Conservation (phyloP, 2,797 vertebrate species). For the Tiaroga cobitis region DNA sequence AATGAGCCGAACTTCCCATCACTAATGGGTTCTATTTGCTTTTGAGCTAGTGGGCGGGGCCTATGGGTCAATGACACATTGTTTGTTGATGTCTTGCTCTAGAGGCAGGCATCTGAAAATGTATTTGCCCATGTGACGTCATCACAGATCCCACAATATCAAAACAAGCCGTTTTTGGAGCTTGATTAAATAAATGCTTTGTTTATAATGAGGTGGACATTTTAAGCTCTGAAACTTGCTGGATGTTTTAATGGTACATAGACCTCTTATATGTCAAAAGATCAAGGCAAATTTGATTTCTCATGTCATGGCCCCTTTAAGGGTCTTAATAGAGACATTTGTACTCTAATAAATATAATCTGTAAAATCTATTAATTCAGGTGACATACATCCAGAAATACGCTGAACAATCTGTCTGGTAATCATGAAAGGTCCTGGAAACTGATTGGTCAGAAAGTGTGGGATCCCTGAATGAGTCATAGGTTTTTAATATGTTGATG, state of each 20-base stretch:
- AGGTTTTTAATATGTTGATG: background rate
- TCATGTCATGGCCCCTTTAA: background rate
- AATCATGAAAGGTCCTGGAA: background rate
- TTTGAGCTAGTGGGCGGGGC: too few species aligned
- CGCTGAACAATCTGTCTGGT: background rate
- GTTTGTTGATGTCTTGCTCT: background rate
- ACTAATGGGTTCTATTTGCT: background rate
- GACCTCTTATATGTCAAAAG: background rate
- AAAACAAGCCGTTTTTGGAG: background rate
- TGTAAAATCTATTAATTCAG: background rate
- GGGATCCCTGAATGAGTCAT: background rate
- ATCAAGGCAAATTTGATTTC: background rate
- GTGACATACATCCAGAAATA: background rate
- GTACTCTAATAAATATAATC: background rate
- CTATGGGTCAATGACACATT: too few species aligned
- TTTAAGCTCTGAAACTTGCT: background rate
- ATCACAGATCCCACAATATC: background rate
- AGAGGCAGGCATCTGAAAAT: background rate
- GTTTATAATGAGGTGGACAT: background rate
- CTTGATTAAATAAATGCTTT: background rate
- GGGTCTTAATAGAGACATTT: background rate
- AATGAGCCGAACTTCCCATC: too few species aligned
- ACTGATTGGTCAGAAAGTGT: background rate
- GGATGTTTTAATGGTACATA: background rate
- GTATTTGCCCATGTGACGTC: background rate